A percentile compares a stretch with the other conserved stretches of the same genome.
These are phyloP conservation scores for Hydrolagus colliei DNA, from an alignment of 2,797 vertebrate species.

Conservation along the genomic window DNA sequence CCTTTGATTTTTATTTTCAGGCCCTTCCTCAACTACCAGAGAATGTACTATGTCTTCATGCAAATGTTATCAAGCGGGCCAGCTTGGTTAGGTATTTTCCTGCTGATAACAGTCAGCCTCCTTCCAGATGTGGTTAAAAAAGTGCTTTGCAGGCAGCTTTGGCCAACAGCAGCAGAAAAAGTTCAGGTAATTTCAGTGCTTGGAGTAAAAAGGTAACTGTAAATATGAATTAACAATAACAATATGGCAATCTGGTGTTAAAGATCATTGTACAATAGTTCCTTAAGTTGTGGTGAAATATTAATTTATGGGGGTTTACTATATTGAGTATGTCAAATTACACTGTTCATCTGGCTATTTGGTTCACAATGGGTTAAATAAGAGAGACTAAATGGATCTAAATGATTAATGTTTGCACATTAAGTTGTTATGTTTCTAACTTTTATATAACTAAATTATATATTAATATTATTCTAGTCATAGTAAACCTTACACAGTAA, in stretches of 20 bases:
- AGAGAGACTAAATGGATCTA: background rate
- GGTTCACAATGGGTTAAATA: background rate
- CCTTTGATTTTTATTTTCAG: slow-evolving; percentile 47
- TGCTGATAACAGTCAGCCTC: slow-evolving; percentile 81
- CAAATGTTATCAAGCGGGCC: slow-evolving; percentile 93
- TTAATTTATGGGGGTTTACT: background rate
- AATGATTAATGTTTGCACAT: too few relatives aligned
- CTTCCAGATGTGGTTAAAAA: slow-evolving; percentile 91
- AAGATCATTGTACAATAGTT: too few relatives aligned
- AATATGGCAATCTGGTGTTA: too few relatives aligned
- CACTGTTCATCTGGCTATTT: background rate
- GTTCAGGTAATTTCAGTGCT: slow-evolving; percentile 68
- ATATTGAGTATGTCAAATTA: too few relatives aligned
- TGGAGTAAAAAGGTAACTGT: background rate
- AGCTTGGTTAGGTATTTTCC: slow-evolving; percentile 84
- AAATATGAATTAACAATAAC: background rate
- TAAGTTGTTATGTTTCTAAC: too few relatives aligned
- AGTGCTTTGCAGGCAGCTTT: slow-evolving; percentile 78
- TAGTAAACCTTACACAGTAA: too few relatives aligned
- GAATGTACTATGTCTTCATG: slow-evolving; percentile 98
- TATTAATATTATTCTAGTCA: too few relatives aligned
- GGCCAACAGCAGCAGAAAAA: slow-evolving; percentile 84
- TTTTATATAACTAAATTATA: too few relatives aligned
- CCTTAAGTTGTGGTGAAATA: background rate
- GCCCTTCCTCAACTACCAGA: slow-evolving; percentile 96